Evolutionary conservation across 2,797 vertebrate species (phyloP).

Genomic region (Channa striata): DNA sequence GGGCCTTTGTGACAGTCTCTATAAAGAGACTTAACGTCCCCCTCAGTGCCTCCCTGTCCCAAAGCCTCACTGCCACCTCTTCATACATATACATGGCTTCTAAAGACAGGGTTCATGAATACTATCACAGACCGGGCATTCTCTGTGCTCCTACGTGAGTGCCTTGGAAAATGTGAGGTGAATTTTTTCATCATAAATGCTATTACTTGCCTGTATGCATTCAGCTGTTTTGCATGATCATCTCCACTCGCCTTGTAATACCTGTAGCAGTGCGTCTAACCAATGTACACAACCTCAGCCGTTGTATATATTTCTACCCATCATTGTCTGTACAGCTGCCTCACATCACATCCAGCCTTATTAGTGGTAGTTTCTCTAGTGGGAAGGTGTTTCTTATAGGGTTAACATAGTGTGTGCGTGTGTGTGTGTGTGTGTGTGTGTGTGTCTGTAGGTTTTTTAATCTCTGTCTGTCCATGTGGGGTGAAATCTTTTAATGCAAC

Average conservation of each 20-base stretch:
- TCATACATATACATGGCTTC: constrained; percentile 77
- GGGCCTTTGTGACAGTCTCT: constrained; percentile 63
- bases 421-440: constrained; percentile 15
- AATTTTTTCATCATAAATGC: constrained; percentile 44
- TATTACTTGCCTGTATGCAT: constrained; percentile 42
- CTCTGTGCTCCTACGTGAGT: constrained; percentile 47
- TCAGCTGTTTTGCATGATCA: constrained; percentile 53
- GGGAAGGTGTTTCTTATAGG: constrained; percentile 28
- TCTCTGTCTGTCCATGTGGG: constrained; percentile 47
- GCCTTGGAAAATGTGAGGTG: constrained; percentile 46
- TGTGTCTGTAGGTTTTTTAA: constrained; percentile 21
- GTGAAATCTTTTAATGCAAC: constrained; percentile 70
- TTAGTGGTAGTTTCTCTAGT: constrained; percentile 22
- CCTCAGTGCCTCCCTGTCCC: constrained; percentile 56
- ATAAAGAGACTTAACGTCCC: constrained; percentile 66
- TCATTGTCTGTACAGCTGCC: constrained; percentile 17
- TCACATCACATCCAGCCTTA: constrained; percentile 1
- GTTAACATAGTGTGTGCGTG: constrained; percentile 31
- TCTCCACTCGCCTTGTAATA: background rate
- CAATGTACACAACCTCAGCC: constrained; percentile 19
- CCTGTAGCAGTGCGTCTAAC: background rate
- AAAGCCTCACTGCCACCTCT: constrained; percentile 47
- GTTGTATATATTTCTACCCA: constrained; percentile 16
- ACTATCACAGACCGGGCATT: constrained; percentile 47
- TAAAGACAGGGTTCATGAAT: constrained; percentile 73